Conservation (phyloP, 2,113 vertebrate species). For the rat (Rattus norvegicus) region GRCr8 NC_086019.1:51439501-51440000, state of each 20-base stretch:
- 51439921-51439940: background rate
- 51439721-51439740: background rate
- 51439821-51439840: background rate
- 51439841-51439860: background rate
- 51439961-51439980: background rate
- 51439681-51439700: background rate
- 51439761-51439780: background rate
- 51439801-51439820: background rate
- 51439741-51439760: background rate
- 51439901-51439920: background rate
- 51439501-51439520: background rate
- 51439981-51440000: background rate
- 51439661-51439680: background rate
- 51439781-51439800: background rate
- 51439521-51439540: rapidly evolving
- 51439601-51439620: background rate
- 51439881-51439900: background rate
- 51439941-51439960: background rate
- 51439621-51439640: background rate
- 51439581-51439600: background rate
- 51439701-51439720: background rate
- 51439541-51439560: background rate
- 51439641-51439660: background rate
- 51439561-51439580: too few species aligned
- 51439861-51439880: rapidly evolving